Evolutionary conservation across 2,113 vertebrate genomes (phyloP).

Genomic region (Heterocephalus glaber): DNA sequence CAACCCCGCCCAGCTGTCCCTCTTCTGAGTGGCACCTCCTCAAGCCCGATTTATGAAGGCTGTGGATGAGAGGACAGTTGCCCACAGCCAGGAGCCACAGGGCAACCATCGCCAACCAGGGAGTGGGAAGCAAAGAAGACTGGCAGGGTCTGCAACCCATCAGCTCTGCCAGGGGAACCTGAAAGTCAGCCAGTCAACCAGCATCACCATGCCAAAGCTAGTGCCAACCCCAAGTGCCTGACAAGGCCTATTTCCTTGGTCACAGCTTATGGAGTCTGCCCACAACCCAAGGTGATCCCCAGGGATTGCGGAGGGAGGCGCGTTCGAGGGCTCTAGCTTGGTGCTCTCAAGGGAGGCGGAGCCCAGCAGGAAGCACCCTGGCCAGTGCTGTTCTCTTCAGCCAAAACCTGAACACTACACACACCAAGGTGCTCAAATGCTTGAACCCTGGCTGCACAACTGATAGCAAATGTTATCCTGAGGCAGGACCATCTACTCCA

Average conservation of each 20-base stretch:
- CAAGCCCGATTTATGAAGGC: too few species aligned
- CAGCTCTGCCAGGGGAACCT: not conserved
- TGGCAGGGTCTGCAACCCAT: not conserved
- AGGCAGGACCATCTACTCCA: not conserved
- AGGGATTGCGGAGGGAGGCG: not conserved
- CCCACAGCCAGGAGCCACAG: not conserved
- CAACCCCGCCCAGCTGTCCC: too few species aligned
- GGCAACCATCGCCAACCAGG: not conserved
- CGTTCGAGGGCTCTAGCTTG: not conserved
- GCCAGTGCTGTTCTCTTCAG: not conserved
- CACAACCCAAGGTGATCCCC: not conserved
- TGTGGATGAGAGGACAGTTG: not conserved
- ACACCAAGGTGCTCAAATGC: not conserved
- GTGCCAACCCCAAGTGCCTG: fast-evolving
- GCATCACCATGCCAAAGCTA: not conserved
- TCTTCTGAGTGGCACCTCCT: not conserved
- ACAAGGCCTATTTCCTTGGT: fast-evolving
- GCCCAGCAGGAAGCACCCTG: not conserved
- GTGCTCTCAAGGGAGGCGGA: not conserved
- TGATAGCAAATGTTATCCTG: fast-evolving
- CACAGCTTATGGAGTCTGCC: not conserved
- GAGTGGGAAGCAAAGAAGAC: not conserved
- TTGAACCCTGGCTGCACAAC: too few species aligned
- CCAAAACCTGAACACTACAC: not conserved
- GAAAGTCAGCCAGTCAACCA: not conserved